Base-by-base conservation (phyloP, 2,113 vertebrate species). In the Forbesichthys papilliferus region DNA sequence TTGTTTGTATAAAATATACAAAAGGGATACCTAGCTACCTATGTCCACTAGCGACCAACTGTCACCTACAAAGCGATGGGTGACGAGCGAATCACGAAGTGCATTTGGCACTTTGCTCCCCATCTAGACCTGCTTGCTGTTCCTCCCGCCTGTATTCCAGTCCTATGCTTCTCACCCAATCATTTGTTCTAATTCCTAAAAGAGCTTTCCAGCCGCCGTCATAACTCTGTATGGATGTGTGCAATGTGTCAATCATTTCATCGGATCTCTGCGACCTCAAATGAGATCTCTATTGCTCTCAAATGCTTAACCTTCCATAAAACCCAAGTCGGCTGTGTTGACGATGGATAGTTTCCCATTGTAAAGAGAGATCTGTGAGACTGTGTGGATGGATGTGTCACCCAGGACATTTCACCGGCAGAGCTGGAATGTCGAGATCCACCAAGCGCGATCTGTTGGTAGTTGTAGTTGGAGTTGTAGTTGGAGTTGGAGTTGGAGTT, bases 401-500 rank as follows among this genome's bases (percentile, higher is more conserved):
- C 64, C 71, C 83, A 84, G 81, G 85, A 77, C 77, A 52, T 72
- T 34, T 34, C 84, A 82, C 9, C 18, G 87, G 89, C 89, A 89
- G 88, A 91, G 88, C 80, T 89, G 88, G 87, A 86, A 86, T 58
- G 55, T 47, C 53, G 67, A 84, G 77, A 86, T 74, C 79, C 64
- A 84, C 78, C 9, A 5, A 77, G 72, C 42, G 64, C 71, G 11
- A 9, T 73, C 64, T 68, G 20, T 14, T n/a, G 74, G 14, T 16
- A n/a, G 14, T 54, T 3, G 6, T 3, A n/a, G n/a, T n/a, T n/a
- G n/a, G n/a, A n/a, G n/a, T n/a, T n/a, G n/a, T n/a, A n/a, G n/a
- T n/a, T n/a, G n/a, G n/a, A n/a, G n/a, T 14, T 49, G 11, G 5
- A 42, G 3, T 14, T 49, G 11, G 5, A 42, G 3, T 42, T 6